These are phyloP conservation scores for Marisa cornuarietis DNA, from an alignment of 1,140 invertebrate genomes.

Conservation along the genomic window DNA sequence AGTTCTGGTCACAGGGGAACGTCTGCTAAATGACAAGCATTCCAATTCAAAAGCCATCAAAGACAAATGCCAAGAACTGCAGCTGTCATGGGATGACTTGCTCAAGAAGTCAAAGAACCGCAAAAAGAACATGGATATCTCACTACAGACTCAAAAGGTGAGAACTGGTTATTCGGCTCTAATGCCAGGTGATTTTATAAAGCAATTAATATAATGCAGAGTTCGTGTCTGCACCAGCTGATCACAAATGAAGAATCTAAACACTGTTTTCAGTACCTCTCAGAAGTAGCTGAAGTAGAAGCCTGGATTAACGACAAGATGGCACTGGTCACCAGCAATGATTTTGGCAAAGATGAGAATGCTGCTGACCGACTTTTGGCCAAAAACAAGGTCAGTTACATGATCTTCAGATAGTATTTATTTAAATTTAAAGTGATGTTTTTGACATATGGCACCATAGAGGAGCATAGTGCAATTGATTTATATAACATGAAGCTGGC, in stretches of 20 bases:
- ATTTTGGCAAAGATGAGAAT: conserved; percentile 99
- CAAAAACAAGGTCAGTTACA: conserved; percentile 85
- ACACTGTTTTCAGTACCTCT: conserved; percentile 84
- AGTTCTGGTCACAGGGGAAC: conserved; percentile 85
- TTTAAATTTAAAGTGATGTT: not conserved
- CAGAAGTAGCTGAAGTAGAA: conserved; percentile 98
- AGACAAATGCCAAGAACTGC: conserved; percentile 75
- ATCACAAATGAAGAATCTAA: too few relatives aligned
- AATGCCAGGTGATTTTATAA: too few relatives aligned
- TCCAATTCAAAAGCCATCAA: conserved; percentile 94
- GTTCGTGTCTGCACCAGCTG: too few relatives aligned
- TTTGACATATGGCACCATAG: too few relatives aligned
- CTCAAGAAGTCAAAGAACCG: conserved; percentile 78
- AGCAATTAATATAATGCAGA: too few relatives aligned
- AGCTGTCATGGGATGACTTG: conserved; percentile 86
- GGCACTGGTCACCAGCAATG: conserved; percentile 88
- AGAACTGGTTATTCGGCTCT: not conserved
- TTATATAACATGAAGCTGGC: too few relatives aligned
- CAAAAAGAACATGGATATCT: conserved; percentile 82
- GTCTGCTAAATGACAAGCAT: conserved; percentile 92
- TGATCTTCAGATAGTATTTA: not conserved
- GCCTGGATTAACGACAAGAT: conserved; percentile 99
- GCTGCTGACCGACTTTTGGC: conserved; percentile 96
- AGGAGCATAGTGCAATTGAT: too few relatives aligned
- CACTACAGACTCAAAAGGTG: conserved; percentile 84